A percentile compares a stretch with the other conserved stretches of the same genome.
Evolutionary conservation across 2,888 invertebrate species (phyloP).

Genomic region (Selenia dentaria): DNA sequence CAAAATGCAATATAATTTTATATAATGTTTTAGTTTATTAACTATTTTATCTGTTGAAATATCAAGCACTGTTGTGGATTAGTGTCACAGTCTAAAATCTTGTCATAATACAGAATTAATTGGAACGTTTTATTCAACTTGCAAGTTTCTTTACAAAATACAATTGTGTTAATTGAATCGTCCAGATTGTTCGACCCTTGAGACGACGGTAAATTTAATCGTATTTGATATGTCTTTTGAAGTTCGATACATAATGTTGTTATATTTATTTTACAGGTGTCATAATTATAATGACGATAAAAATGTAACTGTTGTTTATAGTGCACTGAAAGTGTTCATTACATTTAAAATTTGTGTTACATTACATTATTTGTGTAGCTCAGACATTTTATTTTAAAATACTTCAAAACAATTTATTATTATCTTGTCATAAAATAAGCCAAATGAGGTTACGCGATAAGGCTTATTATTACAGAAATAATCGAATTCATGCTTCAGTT

Average conservation of each 20-base stretch:
- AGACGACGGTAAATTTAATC: slow-evolving; percentile 42
- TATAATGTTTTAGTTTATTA: slow-evolving; percentile 58
- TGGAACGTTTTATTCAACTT: too few species aligned
- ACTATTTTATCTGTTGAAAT: slow-evolving; percentile 47
- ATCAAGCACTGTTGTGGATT: slow-evolving; percentile 56
- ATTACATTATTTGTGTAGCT: slow-evolving; percentile 8
- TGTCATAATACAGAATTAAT: too few species aligned
- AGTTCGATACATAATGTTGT: slow-evolving; percentile 43
- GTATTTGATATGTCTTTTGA: slow-evolving; percentile 53
- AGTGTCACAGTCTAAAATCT: too few species aligned
- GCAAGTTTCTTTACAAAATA: too few species aligned
- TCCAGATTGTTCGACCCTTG: too few species aligned
- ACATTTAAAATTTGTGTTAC: slow-evolving; percentile 6
- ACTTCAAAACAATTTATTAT: not conserved
- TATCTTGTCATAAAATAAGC: not conserved
- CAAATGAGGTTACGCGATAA: not conserved
- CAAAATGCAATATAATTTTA: slow-evolving; percentile 75
- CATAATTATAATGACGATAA: slow-evolving; percentile 55
- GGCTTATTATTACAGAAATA: not conserved
- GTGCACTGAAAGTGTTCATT: slow-evolving; percentile 75
- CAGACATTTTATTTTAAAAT: slow-evolving; percentile 12
- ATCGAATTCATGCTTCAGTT: too few species aligned
- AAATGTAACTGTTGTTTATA: slow-evolving; percentile 51
- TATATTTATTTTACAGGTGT: slow-evolving; percentile 47
- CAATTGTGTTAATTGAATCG: too few species aligned